These are phyloP conservation scores for Dioctria rufipes DNA, from an alignment of 2,888 invertebrate genomes.

Conservation along the genomic window DNA sequence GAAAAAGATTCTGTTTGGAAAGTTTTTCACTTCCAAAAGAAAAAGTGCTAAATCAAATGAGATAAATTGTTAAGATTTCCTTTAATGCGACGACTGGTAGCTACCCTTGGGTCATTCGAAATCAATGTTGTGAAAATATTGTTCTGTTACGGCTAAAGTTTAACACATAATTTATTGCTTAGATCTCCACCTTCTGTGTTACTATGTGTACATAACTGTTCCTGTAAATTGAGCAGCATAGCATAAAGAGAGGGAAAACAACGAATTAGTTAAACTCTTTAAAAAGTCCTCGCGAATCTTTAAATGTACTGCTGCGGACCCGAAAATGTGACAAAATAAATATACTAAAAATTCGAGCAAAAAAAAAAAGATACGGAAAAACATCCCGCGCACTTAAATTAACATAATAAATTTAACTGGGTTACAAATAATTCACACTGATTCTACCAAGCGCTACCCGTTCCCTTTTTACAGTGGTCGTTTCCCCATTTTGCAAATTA, in stretches of 20 bases:
- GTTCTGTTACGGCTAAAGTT: constrained; percentile 26
- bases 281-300: neutral
- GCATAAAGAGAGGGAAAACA: neutral
- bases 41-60: constrained; percentile 39
- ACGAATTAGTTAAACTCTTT: neutral
- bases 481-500: constrained; percentile 6
- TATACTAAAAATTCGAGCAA: constrained; percentile 22
- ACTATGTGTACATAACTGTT: neutral
- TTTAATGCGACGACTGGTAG: constrained; percentile 18
- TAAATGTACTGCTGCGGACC: neutral
- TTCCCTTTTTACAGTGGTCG: neutral
- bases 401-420: constrained; percentile 46
- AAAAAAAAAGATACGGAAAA: neutral
- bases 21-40: neutral
- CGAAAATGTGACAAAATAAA: neutral
- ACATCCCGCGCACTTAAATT: constrained; percentile 31
- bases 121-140: constrained; percentile 40
- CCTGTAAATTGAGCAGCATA: neutral
- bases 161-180: constrained; percentile 26
- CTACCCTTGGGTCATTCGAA: constrained; percentile 28
- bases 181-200: neutral
- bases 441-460: neutral
- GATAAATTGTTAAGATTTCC: constrained; percentile 35
- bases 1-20: neutral
- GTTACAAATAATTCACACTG: constrained; percentile 39